A percentile compares a stretch with the other conserved stretches of the same genome.
These are phyloP conservation scores for Drosophila anomelani DNA, from an alignment of 2,888 invertebrate species.

Conservation along the genomic window DNA sequence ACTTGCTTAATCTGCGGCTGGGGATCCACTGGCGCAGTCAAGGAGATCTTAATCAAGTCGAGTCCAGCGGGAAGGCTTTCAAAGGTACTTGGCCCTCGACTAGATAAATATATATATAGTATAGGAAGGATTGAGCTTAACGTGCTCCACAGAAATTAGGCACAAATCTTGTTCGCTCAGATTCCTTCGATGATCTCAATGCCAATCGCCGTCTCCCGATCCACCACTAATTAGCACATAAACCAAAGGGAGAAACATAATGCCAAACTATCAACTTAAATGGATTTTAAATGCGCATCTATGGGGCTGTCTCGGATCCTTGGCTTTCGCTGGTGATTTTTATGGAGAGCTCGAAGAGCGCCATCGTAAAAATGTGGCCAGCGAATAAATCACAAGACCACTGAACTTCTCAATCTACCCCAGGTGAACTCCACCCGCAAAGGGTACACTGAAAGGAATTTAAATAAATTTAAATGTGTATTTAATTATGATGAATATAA, in stretches of 20 bases:
- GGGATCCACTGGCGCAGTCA: constrained; percentile 59
- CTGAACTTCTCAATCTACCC: constrained; percentile 29
- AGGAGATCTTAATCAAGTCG: constrained; percentile 72
- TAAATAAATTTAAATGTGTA: fast-evolving
- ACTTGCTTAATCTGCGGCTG: constrained; percentile 70
- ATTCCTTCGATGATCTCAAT: constrained; percentile 50
- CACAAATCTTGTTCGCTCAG: constrained; percentile 64
- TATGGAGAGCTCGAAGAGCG: constrained; percentile 60
- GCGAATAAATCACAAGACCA: constrained; percentile 72
- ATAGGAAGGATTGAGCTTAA: constrained; percentile 48
- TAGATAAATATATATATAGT: constrained; percentile 54
- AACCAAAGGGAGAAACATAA: constrained; percentile 56
- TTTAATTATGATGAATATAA: no score
- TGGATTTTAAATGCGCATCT: constrained; percentile 65
- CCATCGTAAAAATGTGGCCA: constrained; percentile 70
- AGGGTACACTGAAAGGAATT: constrained; percentile 6
- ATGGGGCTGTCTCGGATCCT: constrained; percentile 33
- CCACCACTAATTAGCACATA: constrained; percentile 71
- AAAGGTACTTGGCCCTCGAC: constrained; percentile 59
- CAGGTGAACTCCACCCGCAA: constrained; percentile 26
- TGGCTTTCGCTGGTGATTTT: constrained; percentile 42
- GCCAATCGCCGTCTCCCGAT: constrained; percentile 25
- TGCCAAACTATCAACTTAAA: constrained; percentile 71
- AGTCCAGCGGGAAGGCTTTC: constrained; percentile 32
- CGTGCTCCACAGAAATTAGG: constrained; percentile 75